Evolutionary conservation across 2,888 invertebrate genomes (phyloP).

Genomic region (Andrena trimmerana): DNA sequence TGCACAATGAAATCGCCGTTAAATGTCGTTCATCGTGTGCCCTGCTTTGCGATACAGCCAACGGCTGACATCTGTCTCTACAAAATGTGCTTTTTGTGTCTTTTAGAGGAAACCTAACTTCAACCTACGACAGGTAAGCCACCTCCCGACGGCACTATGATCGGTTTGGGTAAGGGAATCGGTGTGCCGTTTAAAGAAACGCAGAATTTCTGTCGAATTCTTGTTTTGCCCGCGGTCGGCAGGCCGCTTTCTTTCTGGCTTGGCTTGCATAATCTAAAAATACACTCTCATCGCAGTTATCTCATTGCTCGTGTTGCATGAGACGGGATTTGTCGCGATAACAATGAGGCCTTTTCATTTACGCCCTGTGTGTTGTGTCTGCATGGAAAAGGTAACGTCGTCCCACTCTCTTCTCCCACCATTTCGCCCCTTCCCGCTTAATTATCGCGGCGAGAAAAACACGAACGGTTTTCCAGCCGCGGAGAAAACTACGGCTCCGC

Average conservation of each 20-base stretch:
- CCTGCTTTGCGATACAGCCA: slow-evolving; percentile 59
- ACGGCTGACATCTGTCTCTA: slow-evolving; percentile 45
- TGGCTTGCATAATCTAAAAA: slow-evolving; percentile 58
- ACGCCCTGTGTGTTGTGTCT: slow-evolving; percentile 43
- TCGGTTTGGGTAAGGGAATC: slow-evolving; percentile 39
- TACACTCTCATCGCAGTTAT: slow-evolving; percentile 47
- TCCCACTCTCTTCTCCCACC: too few species aligned
- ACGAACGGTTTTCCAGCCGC: slow-evolving; percentile 37
- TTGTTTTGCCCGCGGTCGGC: slow-evolving; percentile 1
- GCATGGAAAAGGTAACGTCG: slow-evolving; percentile 46
- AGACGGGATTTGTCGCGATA: slow-evolving; percentile 48
- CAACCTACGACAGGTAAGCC: slow-evolving; percentile 82
- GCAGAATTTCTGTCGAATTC: slow-evolving; percentile 29
- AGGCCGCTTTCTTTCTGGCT: slow-evolving; percentile 46
- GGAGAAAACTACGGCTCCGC: slow-evolving; percentile 12
- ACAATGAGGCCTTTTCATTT: slow-evolving; percentile 23
- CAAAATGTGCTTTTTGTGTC: slow-evolving; percentile 72
- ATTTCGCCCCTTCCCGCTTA: neutral
- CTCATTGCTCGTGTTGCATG: slow-evolving; percentile 53
- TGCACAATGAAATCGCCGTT: slow-evolving; percentile 6
- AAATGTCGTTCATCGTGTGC: slow-evolving; percentile 52
- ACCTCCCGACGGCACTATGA: slow-evolving; percentile 54
- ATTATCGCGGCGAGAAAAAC: slow-evolving; percentile 17
- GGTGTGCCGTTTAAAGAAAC: slow-evolving; percentile 15
- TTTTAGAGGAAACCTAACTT: slow-evolving; percentile 81